Base-by-base conservation (phyloP, 1,140 invertebrate genomes). In the Argopecten irradians region DNA sequence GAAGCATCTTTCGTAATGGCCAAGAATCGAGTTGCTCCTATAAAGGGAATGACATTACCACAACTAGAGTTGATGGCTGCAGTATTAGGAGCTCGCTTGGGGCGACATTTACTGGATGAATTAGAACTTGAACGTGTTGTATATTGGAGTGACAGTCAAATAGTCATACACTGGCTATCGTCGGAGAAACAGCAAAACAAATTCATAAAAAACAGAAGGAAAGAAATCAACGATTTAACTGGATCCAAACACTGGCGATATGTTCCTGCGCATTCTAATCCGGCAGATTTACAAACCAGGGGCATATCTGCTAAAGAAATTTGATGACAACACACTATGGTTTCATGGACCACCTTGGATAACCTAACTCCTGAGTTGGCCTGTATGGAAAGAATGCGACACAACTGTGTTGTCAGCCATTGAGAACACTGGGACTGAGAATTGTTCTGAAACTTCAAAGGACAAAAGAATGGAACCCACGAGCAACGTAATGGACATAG, bases 11-110 rank as follows among this genome's bases (percentile, higher is more conserved):
- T 86, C 55, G 36, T 86, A 36, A 86, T 86, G 34, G 85, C 43
- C 28, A 46, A 71, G 32, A 46, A 86, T 33, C 85, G 85, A 36
- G 39, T 34, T 46, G 85, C 85, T n/a, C 85, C 85, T 16, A 34
- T 86, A 13, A 86, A 86, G 33, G 16, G 13, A 46, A 55, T 86
- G 55, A 86, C 85, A 14, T 35, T 86, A 46, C 85, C 43, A 33
- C 43, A 85, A 86, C 33, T 86, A 22, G 85, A 86, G 41, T 35
- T 86, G 11, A 86, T 86, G 85, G 85, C 85, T 14, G 85, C 85
- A 86, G 85, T 86, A 19, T 22, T 86, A 19, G 39, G 41, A 86
- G 41, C 41, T 16, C 39, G 41, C 33, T 22, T 46, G 5, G 19
- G 28, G 16, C 43, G 55, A 34, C 34, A 86, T 55, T 14, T 71